Evolutionary conservation across 2,888 invertebrate species (phyloP).

Genomic region (Eupithecia subumbrata): DNA sequence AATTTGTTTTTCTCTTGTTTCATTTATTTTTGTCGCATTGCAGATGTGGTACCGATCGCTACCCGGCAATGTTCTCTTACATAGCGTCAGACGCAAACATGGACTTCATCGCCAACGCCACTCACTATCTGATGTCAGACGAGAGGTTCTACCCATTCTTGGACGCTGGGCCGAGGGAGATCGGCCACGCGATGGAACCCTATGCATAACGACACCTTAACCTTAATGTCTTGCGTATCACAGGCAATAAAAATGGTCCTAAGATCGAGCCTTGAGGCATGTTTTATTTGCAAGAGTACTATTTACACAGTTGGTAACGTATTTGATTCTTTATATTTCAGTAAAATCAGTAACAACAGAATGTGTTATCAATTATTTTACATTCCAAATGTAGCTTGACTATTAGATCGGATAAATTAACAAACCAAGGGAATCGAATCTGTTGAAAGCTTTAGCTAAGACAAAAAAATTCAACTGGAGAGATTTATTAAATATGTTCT

Average conservation of each 20-base stretch:
- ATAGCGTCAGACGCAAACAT: slow-evolving; percentile 61
- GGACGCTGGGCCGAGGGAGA: slow-evolving; percentile 49
- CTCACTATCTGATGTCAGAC: slow-evolving; percentile 64
- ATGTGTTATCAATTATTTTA: too few relatives aligned
- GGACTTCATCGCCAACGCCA: slow-evolving; percentile 69
- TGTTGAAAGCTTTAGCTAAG: too few relatives aligned
- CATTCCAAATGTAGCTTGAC: too few relatives aligned
- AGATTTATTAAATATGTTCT: too few relatives aligned
- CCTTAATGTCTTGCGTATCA: neutral
- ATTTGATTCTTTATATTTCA: too few relatives aligned
- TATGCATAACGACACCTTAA: neutral
- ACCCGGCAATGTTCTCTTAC: slow-evolving; percentile 73
- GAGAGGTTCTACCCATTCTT: slow-evolving; percentile 60
- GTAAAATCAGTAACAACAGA: too few relatives aligned
- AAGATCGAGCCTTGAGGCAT: slow-evolving; percentile 4
- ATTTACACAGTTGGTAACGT: too few relatives aligned
- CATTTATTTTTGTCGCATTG: slow-evolving; percentile 21
- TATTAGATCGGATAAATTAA: too few relatives aligned
- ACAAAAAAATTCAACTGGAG: too few relatives aligned
- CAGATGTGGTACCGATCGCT: slow-evolving; percentile 76
- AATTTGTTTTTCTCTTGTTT: too few relatives aligned
- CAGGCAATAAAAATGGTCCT: slow-evolving; percentile 3
- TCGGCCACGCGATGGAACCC: neutral
- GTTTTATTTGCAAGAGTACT: too few relatives aligned
- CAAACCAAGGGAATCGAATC: too few relatives aligned